phyloP scores from a whole-genome alignment of 2,113 vertebrate genomes.

The Proteles cristata region DNA sequence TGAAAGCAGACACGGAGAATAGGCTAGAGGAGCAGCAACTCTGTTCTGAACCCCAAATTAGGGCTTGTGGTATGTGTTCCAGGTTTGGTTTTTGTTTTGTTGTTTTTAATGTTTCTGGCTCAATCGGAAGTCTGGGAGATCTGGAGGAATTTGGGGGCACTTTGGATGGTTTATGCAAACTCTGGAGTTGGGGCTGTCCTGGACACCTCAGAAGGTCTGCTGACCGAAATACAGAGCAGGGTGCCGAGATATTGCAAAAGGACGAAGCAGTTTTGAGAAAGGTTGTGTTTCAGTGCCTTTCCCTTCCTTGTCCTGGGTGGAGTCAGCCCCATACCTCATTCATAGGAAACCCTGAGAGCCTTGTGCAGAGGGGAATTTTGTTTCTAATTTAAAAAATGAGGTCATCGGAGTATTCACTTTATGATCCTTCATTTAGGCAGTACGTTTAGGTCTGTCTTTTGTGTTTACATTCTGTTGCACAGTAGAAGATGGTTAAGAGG shows the following conservation, averaged over 20 bases:
- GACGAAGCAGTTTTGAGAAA: background rate
- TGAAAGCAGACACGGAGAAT: constrained; percentile 6
- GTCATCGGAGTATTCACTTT: background rate
- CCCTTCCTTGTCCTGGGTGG: background rate
- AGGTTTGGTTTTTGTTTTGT: background rate
- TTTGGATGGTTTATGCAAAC: background rate
- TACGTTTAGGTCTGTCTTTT: background rate
- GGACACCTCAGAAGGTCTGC: background rate
- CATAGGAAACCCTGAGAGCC: background rate
- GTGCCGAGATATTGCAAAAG: background rate
- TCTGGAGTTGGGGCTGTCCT: background rate
- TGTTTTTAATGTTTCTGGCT: background rate
- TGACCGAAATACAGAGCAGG: background rate
- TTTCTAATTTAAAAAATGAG: background rate
- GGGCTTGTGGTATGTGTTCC: background rate
- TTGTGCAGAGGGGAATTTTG: background rate
- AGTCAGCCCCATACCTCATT: background rate
- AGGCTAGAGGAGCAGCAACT: background rate
- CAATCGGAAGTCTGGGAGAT: background rate
- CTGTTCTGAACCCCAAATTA: background rate
- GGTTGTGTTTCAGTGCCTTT: background rate
- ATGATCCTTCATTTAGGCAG: background rate
- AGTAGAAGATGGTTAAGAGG: background rate
- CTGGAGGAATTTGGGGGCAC: background rate
- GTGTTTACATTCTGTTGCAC: background rate